Conservation (phyloP, 37 sponge, comb jelly and placozoan genomes). For the Cladorhizidae sp. region DNA sequence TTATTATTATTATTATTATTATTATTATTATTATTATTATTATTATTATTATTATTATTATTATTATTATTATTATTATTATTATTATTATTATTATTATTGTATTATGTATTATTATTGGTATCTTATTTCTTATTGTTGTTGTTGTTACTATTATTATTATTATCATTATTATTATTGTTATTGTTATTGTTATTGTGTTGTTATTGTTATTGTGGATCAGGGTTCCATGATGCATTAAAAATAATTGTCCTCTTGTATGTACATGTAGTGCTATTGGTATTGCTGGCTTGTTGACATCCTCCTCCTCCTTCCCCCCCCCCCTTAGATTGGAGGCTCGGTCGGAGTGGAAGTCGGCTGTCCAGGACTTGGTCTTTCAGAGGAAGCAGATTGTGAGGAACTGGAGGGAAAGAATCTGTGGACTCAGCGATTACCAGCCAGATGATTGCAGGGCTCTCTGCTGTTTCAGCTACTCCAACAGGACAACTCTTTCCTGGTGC, state of each 20-base stretch:
- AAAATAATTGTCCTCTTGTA: not conserved
- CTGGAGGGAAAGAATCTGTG: conserved; percentile 80
- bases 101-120: no score
- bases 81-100: no score
- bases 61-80: no score
- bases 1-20: no score
- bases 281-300: not conserved
- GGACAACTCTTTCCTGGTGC: conserved; percentile 41
- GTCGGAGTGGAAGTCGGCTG: conserved; percentile 72
- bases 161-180: no score
- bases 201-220: no score
- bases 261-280: not conserved
- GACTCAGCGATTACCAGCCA: conserved; percentile 55
- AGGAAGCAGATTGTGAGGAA: conserved; percentile 51
- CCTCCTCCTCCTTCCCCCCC: no score
- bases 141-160: no score
- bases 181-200: no score
- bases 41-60: no score
- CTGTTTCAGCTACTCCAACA: conserved; percentile 12
- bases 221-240: not conserved
- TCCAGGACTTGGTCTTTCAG: conserved; percentile 20
- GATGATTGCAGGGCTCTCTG: conserved; percentile 36
- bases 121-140: no score
- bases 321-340: not conserved
- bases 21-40: no score